These are phyloP conservation scores for Eulemur rubriventer DNA, from an alignment of 2,797 vertebrate species.

Conservation along the genomic window DNA sequence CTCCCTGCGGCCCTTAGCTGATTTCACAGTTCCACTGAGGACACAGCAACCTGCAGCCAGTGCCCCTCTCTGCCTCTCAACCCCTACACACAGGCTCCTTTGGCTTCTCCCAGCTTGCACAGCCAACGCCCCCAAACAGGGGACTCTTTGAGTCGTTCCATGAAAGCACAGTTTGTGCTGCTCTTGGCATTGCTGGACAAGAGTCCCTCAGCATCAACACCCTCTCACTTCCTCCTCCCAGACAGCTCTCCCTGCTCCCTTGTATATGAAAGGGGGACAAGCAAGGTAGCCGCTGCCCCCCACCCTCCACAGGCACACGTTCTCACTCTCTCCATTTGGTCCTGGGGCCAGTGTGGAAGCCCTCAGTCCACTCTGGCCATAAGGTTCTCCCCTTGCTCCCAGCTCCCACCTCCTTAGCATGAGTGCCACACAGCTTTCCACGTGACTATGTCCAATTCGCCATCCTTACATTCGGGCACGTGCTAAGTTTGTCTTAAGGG, in stretches of 20 bases:
- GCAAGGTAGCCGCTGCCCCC: not conserved
- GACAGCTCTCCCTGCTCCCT: not conserved
- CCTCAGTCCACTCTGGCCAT: not conserved
- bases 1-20: not conserved
- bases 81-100: not conserved
- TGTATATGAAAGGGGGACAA: not conserved
- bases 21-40: not conserved
- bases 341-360: not conserved
- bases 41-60: not conserved
- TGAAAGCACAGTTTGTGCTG: constrained; percentile 51
- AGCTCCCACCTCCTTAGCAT: not conserved
- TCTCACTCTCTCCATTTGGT: not conserved
- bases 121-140: constrained; percentile 21
- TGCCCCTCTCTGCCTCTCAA: not conserved
- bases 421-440: not conserved
- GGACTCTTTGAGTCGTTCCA: constrained; percentile 27
- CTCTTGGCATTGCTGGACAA: not conserved
- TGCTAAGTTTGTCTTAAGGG: not conserved
- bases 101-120: not conserved
- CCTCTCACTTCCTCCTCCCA: not conserved
- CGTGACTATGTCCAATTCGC: not conserved
- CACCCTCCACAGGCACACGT: not conserved
- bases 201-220: not conserved
- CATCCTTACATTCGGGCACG: not conserved
- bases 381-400: not conserved